Conservation (phyloP, 1,140 invertebrate species). For the Oncopeltus fasciatus region DNA sequence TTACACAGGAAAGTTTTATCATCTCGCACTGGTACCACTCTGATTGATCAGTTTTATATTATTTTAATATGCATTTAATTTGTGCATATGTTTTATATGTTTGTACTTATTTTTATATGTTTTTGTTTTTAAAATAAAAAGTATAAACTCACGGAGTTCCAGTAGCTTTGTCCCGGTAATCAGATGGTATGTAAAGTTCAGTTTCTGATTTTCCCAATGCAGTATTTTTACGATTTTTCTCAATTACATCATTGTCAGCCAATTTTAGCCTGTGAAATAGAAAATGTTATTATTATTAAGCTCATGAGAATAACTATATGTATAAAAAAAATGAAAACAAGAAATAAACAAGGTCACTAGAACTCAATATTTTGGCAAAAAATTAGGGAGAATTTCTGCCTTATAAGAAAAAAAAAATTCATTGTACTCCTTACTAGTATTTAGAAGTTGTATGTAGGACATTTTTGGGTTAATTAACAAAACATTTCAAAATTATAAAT, state of each 20-base stretch:
- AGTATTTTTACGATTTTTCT: conserved; percentile 9
- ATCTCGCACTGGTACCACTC: too few species aligned
- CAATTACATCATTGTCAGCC: conserved; percentile 9
- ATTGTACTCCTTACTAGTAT: background rate
- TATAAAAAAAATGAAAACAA: background rate
- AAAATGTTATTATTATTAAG: background rate
- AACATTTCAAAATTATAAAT: too few species aligned
- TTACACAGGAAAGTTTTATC: too few species aligned
- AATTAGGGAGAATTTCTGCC: background rate
- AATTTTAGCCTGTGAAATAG: conserved; percentile 14
- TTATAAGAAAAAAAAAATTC: background rate
- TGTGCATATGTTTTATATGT: too few species aligned
- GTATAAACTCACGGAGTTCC: conserved; percentile 11
- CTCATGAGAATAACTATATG: background rate
- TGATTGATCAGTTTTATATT: too few species aligned
- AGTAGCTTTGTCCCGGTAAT: conserved; percentile 2
- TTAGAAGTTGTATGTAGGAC: background rate
- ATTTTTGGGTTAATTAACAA: too few species aligned
- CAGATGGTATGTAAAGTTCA: conserved; percentile 10
- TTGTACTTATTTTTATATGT: too few species aligned
- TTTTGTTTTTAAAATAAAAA: too few species aligned
- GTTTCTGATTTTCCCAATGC: background rate
- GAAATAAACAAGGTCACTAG: background rate
- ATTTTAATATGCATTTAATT: too few species aligned
- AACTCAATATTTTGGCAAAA: background rate